Evolutionary conservation across 2,888 invertebrate species (phyloP).

Genomic region (Parascotia fuliginaria): DNA sequence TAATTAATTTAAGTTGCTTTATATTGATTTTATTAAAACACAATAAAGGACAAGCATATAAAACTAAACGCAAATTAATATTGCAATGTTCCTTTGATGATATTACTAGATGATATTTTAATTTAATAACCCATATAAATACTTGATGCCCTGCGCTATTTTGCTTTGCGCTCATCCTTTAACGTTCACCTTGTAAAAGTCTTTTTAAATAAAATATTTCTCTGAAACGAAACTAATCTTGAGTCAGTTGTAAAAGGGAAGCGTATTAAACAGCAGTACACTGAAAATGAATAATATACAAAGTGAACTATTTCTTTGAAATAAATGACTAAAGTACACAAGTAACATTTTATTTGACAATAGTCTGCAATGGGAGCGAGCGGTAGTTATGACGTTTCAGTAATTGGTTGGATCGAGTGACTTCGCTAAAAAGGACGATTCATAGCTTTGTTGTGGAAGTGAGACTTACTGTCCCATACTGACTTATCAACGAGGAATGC

Average conservation of each 20-base stretch:
- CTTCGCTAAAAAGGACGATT: conserved; percentile 62
- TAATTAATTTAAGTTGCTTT: too few relatives aligned
- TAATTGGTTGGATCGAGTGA: conserved; percentile 50
- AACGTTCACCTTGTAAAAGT: conserved; percentile 23
- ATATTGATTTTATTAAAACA: too few relatives aligned
- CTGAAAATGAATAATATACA: conserved; percentile 23
- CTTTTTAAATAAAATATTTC: conserved; percentile 25
- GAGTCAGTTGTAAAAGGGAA: conserved; percentile 29
- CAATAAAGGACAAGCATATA: too few relatives aligned
- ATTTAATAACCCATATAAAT: conserved; percentile 27
- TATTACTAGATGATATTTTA: conserved; percentile 9
- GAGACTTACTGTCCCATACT: conserved; percentile 65
- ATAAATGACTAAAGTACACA: conserved; percentile 14
- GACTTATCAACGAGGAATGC: conserved; percentile 46
- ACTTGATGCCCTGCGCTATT: conserved; percentile 17
- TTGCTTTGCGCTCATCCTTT: conserved; percentile 18
- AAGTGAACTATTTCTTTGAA: conserved; percentile 15
- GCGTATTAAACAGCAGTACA: conserved; percentile 21
- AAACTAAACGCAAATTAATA: background rate
- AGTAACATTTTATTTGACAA: conserved; percentile 15
- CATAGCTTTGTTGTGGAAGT: conserved; percentile 70
- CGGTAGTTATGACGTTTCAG: conserved; percentile 57
- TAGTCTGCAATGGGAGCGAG: conserved; percentile 11
- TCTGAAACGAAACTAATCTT: conserved; percentile 38
- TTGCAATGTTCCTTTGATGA: background rate